phyloP scores from a whole-genome alignment of 2,888 invertebrate genomes.

The Meloe dianella region DNA sequence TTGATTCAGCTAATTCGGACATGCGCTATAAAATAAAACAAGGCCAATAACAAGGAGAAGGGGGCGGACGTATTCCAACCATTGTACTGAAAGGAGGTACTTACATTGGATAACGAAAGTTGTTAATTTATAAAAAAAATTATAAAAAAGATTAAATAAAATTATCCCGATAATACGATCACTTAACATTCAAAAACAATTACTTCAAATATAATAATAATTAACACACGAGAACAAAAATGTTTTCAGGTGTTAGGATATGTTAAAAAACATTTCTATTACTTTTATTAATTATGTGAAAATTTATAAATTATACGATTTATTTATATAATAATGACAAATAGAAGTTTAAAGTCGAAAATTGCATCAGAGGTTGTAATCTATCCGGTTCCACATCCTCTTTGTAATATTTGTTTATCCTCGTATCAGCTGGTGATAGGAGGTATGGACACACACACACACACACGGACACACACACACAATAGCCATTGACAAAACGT shows the following conservation, averaged over 20 bases:
- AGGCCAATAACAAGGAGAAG: conserved; percentile 2
- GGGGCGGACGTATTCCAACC: not conserved
- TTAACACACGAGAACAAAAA: no score
- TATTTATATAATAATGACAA: not conserved
- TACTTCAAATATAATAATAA: no score
- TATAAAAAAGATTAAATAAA: not conserved
- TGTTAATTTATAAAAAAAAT: not conserved
- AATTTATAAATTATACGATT: no score
- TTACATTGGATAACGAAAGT: not conserved
- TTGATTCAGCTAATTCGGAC: not conserved
- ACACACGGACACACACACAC: no score
- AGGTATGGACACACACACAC: not conserved
- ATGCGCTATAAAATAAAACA: conserved; percentile 2
- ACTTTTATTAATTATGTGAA: no score
- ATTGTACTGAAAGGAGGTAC: not conserved
- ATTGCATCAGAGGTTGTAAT: conserved; percentile 6
- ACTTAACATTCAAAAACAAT: not conserved
- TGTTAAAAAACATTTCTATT: no score
- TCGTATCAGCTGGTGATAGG: conserved; percentile 7
- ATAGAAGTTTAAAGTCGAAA: not conserved
- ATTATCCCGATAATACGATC: not conserved
- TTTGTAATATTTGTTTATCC: not conserved
- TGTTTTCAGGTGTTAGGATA: no score
- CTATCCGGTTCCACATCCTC: conserved; percentile 7
- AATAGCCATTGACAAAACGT: not conserved